phyloP scores from a whole-genome alignment of 2,888 invertebrate genomes.

The Andrena camellia region DNA sequence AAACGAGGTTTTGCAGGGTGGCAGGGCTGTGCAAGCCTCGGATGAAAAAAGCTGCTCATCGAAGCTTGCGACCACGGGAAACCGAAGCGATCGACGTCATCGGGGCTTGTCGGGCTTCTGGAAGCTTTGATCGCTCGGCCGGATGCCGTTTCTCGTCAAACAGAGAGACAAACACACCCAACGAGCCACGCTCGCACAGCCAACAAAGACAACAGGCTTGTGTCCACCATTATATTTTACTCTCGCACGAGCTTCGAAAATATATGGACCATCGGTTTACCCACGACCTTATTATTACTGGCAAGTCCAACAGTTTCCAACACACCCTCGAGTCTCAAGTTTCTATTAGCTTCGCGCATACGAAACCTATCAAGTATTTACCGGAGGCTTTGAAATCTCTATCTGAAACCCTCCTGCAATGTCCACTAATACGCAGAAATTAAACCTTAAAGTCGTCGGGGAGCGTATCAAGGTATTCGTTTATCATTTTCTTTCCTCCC shows the following conservation, averaged over 20 bases:
- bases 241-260: slow-evolving; percentile 29
- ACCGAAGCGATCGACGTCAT: slow-evolving; percentile 75
- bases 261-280: slow-evolving; percentile 35
- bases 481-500: slow-evolving; percentile 21
- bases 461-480: neutral
- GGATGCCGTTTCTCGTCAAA: slow-evolving; percentile 65
- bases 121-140: slow-evolving; percentile 75
- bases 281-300: neutral
- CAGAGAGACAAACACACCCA: slow-evolving; percentile 48
- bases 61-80: slow-evolving; percentile 75
- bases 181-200: slow-evolving; percentile 14
- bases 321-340: neutral
- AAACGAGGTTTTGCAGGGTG: slow-evolving; percentile 61
- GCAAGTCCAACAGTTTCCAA: neutral
- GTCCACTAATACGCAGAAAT: slow-evolving; percentile 10
- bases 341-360: neutral
- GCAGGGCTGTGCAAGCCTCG: slow-evolving; percentile 51
- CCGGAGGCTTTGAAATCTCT: neutral
- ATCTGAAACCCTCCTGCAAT: neutral
- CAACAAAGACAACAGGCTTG: slow-evolving; percentile 33
- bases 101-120: slow-evolving; percentile 66
- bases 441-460: neutral
- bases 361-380: too few relatives aligned
- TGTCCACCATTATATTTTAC: slow-evolving; percentile 37
- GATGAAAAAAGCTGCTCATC: slow-evolving; percentile 78